A percentile compares a stretch with the other conserved stretches of the same genome.
phyloP scores from a whole-genome alignment of 2,113 vertebrate genomes.

The Lophochroa leadbeateri region DNA sequence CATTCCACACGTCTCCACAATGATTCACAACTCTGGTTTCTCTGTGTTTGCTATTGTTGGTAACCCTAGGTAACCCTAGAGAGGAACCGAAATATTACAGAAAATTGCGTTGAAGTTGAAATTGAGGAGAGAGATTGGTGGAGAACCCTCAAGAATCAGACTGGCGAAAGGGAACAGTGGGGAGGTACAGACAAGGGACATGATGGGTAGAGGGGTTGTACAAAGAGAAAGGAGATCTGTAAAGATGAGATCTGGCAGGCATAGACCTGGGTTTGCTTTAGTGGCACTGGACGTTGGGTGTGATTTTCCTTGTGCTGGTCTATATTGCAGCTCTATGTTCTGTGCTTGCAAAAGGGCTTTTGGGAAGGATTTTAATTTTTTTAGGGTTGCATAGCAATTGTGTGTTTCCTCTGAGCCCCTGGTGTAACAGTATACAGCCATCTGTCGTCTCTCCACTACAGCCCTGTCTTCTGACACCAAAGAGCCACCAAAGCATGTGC shows the following conservation, averaged over 20 bases:
- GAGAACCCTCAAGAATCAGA: neutral
- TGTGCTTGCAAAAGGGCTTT: neutral
- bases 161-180: neutral
- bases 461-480: neutral
- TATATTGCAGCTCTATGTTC: neutral
- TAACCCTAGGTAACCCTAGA: neutral
- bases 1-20: fast-evolving
- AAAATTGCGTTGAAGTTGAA: neutral
- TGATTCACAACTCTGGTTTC: neutral
- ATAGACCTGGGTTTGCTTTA: neutral
- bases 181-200: neutral
- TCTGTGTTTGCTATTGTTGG: neutral
- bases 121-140: neutral
- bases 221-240: neutral
- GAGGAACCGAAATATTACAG: neutral
- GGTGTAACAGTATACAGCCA: neutral
- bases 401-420: neutral
- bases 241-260: neutral
- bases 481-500: neutral
- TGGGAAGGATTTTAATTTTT: neutral
- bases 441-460: neutral
- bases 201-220: neutral
- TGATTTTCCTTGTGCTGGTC: neutral
- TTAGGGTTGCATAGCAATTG: neutral
- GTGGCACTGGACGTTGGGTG: fast-evolving